These are phyloP conservation scores for Gambusia yucatana DNA, from an alignment of 2,797 vertebrate species.

Conservation along the genomic window DNA sequence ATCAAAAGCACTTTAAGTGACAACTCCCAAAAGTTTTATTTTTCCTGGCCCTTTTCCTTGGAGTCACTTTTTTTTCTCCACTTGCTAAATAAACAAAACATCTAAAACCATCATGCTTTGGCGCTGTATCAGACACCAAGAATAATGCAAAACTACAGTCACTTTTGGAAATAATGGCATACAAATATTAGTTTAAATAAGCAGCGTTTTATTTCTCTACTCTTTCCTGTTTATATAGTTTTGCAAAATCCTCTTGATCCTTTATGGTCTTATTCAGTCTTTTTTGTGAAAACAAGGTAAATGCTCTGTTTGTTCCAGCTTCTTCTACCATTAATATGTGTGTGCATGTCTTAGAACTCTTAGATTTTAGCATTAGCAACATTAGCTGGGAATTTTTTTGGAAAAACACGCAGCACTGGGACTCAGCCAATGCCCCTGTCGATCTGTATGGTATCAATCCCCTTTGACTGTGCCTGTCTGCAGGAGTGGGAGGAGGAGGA, in stretches of 20 bases:
- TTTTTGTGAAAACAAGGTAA: not conserved
- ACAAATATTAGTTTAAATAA: constrained; percentile 31
- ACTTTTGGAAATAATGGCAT: constrained; percentile 33
- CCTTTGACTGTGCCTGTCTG: constrained; percentile 55
- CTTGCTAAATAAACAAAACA: constrained; percentile 61
- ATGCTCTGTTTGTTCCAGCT: not conserved
- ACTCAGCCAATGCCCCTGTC: constrained; percentile 30
- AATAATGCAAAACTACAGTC: constrained; percentile 39
- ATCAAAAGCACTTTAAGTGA: constrained; percentile 28
- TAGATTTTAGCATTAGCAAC: not conserved
- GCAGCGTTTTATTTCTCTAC: not conserved
- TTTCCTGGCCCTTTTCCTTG: constrained; percentile 50
- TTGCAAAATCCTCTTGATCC: not conserved
- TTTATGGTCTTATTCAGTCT: not conserved
- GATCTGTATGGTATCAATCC: constrained; percentile 44
- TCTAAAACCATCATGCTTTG: constrained; percentile 55
- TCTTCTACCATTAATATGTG: not conserved
- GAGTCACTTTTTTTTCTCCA: constrained; percentile 56
- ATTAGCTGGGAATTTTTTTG: constrained; percentile 12
- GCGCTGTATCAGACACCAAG: constrained; percentile 46
- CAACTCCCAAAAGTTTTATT: constrained; percentile 53
- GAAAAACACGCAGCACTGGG: constrained; percentile 36
- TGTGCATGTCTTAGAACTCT: not conserved
- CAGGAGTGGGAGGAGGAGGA: constrained; percentile 56
- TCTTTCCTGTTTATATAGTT: not conserved